phyloP scores from a whole-genome alignment of 1,140 invertebrate species.

The Drosophila repletoides region DNA sequence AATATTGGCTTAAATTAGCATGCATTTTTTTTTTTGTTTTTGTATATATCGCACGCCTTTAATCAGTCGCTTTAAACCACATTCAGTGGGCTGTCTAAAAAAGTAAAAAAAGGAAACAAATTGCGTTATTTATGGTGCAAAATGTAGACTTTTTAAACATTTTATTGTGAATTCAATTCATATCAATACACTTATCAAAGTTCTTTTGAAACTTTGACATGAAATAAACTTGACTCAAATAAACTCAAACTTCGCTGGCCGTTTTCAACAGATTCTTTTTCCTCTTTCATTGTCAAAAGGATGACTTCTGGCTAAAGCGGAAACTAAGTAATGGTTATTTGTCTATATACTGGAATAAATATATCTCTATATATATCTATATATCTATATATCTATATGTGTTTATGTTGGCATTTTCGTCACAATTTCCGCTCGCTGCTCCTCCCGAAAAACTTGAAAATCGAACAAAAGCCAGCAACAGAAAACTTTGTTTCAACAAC shows the following conservation, averaged over 20 bases:
- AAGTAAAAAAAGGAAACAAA: no score
- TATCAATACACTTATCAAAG: not conserved
- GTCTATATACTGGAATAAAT: conserved; percentile 29
- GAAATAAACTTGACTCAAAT: conserved; percentile 50
- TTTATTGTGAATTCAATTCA: conserved; percentile 27
- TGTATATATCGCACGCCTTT: no score
- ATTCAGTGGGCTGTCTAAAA: no score
- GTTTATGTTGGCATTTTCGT: conserved; percentile 42
- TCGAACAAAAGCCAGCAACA: conserved; percentile 32
- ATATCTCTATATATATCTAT: conserved; percentile 20
- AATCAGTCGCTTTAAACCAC: no score
- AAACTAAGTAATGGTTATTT: conserved; percentile 69
- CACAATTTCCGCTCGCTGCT: conserved; percentile 51
- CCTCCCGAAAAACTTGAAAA: conserved; percentile 33
- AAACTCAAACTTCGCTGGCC: conserved; percentile 35
- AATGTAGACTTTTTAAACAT: conserved; percentile 29
- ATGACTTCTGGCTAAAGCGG: conserved; percentile 44
- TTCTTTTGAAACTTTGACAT: conserved; percentile 20
- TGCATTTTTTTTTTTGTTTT: no score
- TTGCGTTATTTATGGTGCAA: not conserved
- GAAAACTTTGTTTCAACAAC: conserved; percentile 32
- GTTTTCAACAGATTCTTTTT: conserved; percentile 28
- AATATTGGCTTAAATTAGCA: no score
- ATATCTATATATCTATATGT: conserved; percentile 3
- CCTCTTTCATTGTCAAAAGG: conserved; percentile 19